phyloP scores from a whole-genome alignment of 2,797 vertebrate genomes.

The Pseudochirops corinnae region DNA sequence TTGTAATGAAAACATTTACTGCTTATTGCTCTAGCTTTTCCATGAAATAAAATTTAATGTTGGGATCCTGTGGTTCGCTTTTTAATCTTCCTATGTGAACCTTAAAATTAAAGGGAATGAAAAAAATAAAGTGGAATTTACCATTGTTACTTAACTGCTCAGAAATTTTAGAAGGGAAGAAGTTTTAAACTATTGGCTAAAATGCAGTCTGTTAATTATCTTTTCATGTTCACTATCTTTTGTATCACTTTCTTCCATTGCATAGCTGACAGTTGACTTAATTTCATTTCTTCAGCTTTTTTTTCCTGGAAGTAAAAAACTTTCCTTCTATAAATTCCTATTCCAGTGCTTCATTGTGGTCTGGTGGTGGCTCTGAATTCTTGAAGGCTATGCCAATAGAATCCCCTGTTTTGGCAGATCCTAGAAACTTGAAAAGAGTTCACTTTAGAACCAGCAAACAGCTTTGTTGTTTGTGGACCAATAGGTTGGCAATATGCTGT shows the following conservation, averaged over 20 bases:
- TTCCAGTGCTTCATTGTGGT: not conserved
- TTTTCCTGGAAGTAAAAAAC: not conserved
- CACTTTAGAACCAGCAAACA: not conserved
- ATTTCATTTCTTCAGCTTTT: not conserved
- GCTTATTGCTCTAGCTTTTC: not conserved
- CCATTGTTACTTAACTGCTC: not conserved
- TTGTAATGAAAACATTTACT: not conserved
- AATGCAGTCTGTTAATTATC: not conserved
- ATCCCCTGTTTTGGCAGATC: not conserved
- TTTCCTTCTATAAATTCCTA: not conserved
- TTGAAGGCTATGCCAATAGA: not conserved
- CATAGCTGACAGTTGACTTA: not conserved
- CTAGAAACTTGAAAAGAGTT: not conserved
- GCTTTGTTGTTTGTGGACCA: not conserved
- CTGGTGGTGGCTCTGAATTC: not conserved
- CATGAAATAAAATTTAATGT: slow-evolving; percentile 2
- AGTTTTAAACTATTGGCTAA: not conserved
- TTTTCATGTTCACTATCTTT: not conserved
- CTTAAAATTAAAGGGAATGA: not conserved
- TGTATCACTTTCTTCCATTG: not conserved
- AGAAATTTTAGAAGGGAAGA: not conserved
- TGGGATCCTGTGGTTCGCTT: slow-evolving; percentile 31
- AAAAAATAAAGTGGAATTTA: not conserved
- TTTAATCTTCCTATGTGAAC: slow-evolving; percentile 34
- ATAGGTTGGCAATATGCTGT: not conserved